Percentiles rank a stretch among this genome's conserved stretches.
These are phyloP conservation scores for Struthidea cinerea DNA, from an alignment of 2,113 vertebrate genomes.

Conservation along the genomic window DNA sequence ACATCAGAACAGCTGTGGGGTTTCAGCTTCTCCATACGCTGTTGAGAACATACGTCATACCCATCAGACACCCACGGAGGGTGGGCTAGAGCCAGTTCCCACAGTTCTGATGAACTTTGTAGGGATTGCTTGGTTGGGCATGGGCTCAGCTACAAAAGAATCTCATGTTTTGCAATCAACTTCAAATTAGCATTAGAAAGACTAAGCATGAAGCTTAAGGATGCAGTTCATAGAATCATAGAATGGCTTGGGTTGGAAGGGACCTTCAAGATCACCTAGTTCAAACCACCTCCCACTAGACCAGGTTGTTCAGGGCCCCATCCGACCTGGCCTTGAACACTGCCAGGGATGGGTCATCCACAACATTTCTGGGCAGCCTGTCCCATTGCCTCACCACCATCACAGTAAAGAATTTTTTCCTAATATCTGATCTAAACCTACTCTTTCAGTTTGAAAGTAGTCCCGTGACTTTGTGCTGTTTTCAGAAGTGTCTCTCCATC, in stretches of 20 bases:
- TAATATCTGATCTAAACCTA: not conserved
- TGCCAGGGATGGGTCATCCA: not conserved
- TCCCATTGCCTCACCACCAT: not conserved
- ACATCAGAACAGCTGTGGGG: slow-evolving; percentile 2
- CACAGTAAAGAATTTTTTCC: not conserved
- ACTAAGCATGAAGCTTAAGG: not conserved
- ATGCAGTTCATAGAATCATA: not conserved
- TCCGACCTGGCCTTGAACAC: not conserved
- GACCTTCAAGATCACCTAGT: not conserved
- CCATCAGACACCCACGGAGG: not conserved
- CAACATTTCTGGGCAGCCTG: not conserved
- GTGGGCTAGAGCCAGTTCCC: not conserved
- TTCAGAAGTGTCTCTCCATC: not conserved
- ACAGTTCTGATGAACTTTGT: not conserved
- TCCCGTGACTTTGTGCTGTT: not conserved
- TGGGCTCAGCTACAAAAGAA: not conserved
- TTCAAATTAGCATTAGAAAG: not conserved
- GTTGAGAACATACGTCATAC: not conserved
- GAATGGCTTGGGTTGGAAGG: not conserved
- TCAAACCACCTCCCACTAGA: not conserved
- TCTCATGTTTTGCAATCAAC: not conserved
- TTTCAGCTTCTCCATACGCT: not conserved
- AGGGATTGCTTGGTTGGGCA: not conserved
- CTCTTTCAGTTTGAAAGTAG: not conserved
- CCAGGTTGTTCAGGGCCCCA: not conserved